phyloP scores from a whole-genome alignment of 2,797 vertebrate genomes.

The Eospalax fontanierii region DNA sequence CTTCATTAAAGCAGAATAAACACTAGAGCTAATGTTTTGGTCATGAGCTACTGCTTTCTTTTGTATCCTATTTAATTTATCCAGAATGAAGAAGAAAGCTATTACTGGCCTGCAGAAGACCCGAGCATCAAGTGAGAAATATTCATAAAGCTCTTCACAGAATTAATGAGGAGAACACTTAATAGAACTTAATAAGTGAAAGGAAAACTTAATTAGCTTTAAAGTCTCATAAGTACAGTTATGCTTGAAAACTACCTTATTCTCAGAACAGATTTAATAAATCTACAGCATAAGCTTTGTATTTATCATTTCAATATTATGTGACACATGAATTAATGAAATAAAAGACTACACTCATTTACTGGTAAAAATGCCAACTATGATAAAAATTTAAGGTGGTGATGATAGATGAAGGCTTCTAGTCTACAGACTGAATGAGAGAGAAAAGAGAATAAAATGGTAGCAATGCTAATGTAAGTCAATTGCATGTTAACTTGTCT shows the following conservation, averaged over 20 bases:
- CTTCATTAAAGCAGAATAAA: not conserved
- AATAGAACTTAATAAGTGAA: slow-evolving; percentile 1
- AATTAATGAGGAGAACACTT: slow-evolving; percentile 16
- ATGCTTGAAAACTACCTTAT: slow-evolving; percentile 11
- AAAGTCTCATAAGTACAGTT: not conserved
- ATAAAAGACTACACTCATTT: not conserved
- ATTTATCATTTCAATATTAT: not conserved
- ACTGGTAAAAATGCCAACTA: not conserved
- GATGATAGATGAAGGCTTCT: not conserved
- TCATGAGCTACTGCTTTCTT: not conserved
- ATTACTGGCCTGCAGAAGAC: not conserved
- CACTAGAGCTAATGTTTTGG: not conserved
- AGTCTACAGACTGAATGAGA: not conserved
- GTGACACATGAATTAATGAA: not conserved
- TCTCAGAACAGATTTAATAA: slow-evolving; percentile 57
- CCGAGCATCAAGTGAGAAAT: not conserved
- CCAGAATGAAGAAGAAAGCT: not conserved
- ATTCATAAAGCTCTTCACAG: not conserved
- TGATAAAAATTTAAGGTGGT: not conserved
- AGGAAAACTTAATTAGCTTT: slow-evolving; percentile 49
- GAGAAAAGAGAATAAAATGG: slow-evolving; percentile 1
- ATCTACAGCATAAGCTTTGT: not conserved
- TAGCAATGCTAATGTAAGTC: not conserved
- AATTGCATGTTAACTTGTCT: not conserved
- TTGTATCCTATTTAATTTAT: slow-evolving; percentile 14